These are phyloP conservation scores for Drosophila kokeensis DNA, from an alignment of 2,888 invertebrate genomes.

Conservation along the genomic window DNA sequence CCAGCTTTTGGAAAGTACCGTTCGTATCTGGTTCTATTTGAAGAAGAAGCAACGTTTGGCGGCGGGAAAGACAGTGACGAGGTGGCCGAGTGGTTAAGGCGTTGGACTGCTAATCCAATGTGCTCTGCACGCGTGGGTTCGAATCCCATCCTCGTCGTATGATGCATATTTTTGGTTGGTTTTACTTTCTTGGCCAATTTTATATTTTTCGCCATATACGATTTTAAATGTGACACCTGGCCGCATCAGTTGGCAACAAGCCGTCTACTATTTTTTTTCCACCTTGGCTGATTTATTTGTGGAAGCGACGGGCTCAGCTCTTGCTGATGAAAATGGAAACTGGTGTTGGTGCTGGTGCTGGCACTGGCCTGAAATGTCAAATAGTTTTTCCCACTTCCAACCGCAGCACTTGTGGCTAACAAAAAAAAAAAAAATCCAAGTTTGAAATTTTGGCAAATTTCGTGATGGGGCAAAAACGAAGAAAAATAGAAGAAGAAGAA, in stretches of 20 bases:
- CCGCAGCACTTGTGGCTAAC: constrained; percentile 36
- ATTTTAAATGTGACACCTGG: constrained; percentile 38
- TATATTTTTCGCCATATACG: not conserved
- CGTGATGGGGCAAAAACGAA: constrained; percentile 8
- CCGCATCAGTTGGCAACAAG: constrained; percentile 2
- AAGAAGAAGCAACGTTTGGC: constrained; percentile 31
- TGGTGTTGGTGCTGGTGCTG: constrained; percentile 10
- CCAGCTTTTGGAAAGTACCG: constrained; percentile 8
- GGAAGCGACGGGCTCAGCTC: constrained; percentile 28
- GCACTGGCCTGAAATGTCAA: constrained; percentile 37
- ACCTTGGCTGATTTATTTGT: constrained; percentile 19
- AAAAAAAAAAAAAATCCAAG: constrained; percentile 14
- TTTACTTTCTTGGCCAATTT: not conserved
- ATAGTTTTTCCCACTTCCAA: constrained; percentile 40
- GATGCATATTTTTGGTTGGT: not conserved
- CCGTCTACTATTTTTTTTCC: not conserved
- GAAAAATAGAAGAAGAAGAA: constrained; percentile 15
- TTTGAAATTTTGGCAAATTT: constrained; percentile 39
- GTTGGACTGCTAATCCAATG: constrained; percentile 95
- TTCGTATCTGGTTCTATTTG: not conserved
- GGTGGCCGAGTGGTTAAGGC: constrained; percentile 95
- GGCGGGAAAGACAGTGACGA: constrained; percentile 86
- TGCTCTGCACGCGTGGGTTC: constrained; percentile 94
- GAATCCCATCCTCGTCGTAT: constrained; percentile 93
- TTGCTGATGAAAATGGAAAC: constrained; percentile 55